Percentiles rank a stretch among this genome's conserved stretches.
Conservation (phyloP, 2,888 invertebrate species). For the Ctena decussata region DNA sequence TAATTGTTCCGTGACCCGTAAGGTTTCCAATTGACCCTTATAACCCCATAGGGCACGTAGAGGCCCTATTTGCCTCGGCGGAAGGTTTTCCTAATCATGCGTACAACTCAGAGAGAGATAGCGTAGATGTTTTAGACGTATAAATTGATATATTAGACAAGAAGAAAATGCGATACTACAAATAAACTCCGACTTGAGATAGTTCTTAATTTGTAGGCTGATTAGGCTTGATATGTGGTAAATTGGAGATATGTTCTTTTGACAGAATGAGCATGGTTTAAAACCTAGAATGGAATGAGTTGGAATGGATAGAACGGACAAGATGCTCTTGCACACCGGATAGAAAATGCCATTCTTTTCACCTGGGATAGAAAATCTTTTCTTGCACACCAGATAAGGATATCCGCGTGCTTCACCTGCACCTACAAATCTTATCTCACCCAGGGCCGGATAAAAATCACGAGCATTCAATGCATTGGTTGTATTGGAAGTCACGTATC, state of each 20-base stretch:
- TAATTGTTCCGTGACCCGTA: conserved; percentile 58
- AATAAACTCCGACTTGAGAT: background rate
- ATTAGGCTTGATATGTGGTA: background rate
- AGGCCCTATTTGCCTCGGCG: conserved; percentile 32
- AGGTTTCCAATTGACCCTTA: conserved; percentile 50
- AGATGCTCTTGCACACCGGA: no score
- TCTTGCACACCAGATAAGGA: no score
- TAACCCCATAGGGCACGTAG: conserved; percentile 57
- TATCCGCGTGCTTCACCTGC: no score
- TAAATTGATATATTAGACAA: conserved; percentile 9
- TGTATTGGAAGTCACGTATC: no score
- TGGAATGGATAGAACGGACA: no score
- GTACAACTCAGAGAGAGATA: conserved; percentile 8
- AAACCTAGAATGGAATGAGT: no score
- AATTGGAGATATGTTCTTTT: background rate
- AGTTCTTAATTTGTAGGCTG: background rate
- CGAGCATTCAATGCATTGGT: no score
- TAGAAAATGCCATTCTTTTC: no score
- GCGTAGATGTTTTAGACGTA: conserved; percentile 7
- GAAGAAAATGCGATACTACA: background rate
- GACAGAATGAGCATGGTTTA: no score
- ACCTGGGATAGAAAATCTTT: no score
- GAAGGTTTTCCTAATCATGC: conserved; percentile 53
- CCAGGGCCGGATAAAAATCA: no score
- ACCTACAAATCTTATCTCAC: no score